Conservation (phyloP, 2,888 invertebrate species). For the Rhyacophila evoluta region DNA sequence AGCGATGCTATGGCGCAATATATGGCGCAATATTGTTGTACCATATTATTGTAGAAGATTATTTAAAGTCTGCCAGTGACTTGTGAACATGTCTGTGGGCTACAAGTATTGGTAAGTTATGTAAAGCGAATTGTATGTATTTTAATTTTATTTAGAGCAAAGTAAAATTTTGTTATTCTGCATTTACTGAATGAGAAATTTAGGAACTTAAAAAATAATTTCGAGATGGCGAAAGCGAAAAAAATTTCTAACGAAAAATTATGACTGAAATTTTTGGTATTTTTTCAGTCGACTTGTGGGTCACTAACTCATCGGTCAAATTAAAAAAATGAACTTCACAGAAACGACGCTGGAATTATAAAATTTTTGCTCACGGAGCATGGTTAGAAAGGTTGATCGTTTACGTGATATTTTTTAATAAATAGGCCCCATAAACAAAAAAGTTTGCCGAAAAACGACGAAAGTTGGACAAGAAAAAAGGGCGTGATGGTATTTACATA, state of each 20-base stretch:
- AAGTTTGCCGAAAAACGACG: not conserved
- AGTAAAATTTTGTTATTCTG: no score
- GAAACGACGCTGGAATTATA: not conserved
- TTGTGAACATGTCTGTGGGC: no score
- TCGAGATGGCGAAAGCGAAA: not conserved
- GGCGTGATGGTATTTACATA: constrained; percentile 8
- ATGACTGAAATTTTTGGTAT: not conserved
- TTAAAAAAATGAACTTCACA: constrained; percentile 11
- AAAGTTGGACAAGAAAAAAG: constrained; percentile 7
- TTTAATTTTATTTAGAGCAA: no score
- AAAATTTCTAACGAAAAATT: not conserved
- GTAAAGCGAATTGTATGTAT: no score
- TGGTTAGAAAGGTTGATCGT: constrained; percentile 13
- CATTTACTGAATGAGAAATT: no score
- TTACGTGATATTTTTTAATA: constrained; percentile 22
- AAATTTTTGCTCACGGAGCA: not conserved
- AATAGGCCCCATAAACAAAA: constrained; percentile 12
- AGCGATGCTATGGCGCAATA: no score
- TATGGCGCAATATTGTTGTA: no score
- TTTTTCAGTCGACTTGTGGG: not conserved
- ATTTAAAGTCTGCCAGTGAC: no score
- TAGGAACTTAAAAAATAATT: no score
- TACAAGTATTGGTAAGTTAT: no score
- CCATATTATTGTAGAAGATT: no score
- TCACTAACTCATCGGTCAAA: constrained; percentile 17